phyloP scores from a whole-genome alignment of 30 jellyfish, hydroid and myxozoan species.

The Aurelia sp. region DNA sequence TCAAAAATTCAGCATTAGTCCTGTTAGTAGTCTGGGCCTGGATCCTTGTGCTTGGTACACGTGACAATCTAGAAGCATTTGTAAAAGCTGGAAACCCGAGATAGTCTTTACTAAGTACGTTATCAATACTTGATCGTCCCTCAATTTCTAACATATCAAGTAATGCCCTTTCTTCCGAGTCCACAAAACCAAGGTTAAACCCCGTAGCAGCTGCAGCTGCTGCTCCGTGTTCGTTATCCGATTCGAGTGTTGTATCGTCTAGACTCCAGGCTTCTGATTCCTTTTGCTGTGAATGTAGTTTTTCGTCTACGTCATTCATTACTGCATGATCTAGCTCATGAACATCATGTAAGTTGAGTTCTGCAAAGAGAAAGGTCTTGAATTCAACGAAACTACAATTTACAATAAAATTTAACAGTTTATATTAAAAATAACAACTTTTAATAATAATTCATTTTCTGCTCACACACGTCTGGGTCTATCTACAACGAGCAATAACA shows the following conservation, averaged over 20 bases:
- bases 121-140: conserved; percentile 55
- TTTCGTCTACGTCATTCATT: conserved; percentile 88
- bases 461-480: too few relatives aligned
- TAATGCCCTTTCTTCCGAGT: conserved; percentile 82
- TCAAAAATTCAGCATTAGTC: conserved; percentile 21
- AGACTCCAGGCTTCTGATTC: conserved; percentile 44
- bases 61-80: conserved; percentile 32
- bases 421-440: too few relatives aligned
- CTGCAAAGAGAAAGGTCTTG: conserved; percentile 2
- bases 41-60: not conserved
- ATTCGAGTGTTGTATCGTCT: conserved; percentile 33
- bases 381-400: too few relatives aligned
- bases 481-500: too few relatives aligned
- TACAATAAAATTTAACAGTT: too few relatives aligned
- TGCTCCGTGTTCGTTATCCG: conserved; percentile 42
- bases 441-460: too few relatives aligned
- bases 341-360: conserved; percentile 75
- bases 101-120: conserved; percentile 57
- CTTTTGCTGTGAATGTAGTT: conserved; percentile 43
- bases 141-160: conserved; percentile 72
- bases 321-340: conserved; percentile 69
- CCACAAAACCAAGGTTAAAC: conserved; percentile 58
- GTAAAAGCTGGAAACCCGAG: conserved; percentile 51
- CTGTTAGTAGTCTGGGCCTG: conserved; percentile 8
- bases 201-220: not conserved